Percentiles rank a stretch among this genome's conserved stretches.
These are phyloP conservation scores for Falcunculus frontatus DNA, from an alignment of 2,113 vertebrate genomes.

Conservation along the genomic window DNA sequence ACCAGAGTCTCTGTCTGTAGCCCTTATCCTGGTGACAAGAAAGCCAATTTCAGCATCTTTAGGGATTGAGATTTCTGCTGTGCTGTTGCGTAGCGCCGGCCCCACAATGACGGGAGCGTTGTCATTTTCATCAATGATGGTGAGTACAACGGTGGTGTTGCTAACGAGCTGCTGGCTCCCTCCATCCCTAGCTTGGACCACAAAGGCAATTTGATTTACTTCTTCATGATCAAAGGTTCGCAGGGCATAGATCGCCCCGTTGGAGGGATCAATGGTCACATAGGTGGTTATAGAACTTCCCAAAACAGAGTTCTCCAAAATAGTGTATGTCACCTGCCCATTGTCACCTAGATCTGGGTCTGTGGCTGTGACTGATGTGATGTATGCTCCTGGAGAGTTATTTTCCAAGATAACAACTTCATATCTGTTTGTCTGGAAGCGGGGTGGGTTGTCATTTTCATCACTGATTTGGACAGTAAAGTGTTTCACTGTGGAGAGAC, in stretches of 20 bases:
- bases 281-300: constrained; percentile 89
- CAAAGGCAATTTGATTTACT: constrained; percentile 85
- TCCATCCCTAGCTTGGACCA: constrained; percentile 88
- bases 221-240: constrained; percentile 94
- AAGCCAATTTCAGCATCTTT: constrained; percentile 84
- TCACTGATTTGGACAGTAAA: constrained; percentile 94
- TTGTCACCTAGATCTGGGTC: constrained; percentile 93
- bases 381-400: constrained; percentile 90
- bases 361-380: constrained; percentile 88
- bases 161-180: constrained; percentile 79
- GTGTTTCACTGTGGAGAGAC: constrained; percentile 92
- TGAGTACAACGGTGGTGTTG: constrained; percentile 88
- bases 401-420: constrained; percentile 95
- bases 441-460: constrained; percentile 95
- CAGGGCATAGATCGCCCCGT: constrained; percentile 90
- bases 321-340: constrained; percentile 91
- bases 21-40: constrained; percentile 83
- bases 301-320: constrained; percentile 83
- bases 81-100: constrained; percentile 85
- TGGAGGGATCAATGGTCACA: constrained; percentile 94
- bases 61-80: constrained; percentile 86
- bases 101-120: constrained; percentile 86
- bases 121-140: constrained; percentile 93
- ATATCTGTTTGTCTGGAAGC: constrained; percentile 90
- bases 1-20: constrained; percentile 89